Percentiles rank a stretch among this genome's conserved stretches.
phyloP scores from a whole-genome alignment of 2,888 invertebrate genomes.

The Lasioglossum oenotherae region DNA sequence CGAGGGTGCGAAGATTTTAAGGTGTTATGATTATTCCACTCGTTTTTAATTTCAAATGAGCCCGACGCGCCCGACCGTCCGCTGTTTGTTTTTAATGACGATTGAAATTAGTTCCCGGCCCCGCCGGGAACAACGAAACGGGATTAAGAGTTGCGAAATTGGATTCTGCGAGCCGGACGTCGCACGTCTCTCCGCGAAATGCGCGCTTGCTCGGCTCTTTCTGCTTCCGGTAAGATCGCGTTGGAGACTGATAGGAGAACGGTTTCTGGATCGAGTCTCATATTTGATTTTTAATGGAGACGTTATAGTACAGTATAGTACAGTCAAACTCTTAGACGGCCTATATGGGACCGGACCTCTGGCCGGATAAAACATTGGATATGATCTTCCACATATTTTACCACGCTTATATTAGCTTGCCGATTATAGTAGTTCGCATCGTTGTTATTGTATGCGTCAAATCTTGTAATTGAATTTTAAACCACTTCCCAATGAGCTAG shows the following conservation, averaged over 20 bases:
- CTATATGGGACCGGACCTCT: too few species aligned
- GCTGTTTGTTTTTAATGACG: conserved; percentile 54
- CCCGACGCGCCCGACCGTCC: not conserved
- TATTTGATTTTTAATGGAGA: not conserved
- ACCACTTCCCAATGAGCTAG: too few species aligned
- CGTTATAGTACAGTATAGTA: too few species aligned
- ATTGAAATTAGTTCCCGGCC: conserved; percentile 37
- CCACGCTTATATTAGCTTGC: too few species aligned
- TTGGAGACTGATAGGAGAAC: too few species aligned
- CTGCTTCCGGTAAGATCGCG: not conserved
- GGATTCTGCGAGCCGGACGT: not conserved
- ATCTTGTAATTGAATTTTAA: too few species aligned
- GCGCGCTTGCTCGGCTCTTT: not conserved
- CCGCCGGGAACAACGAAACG: not conserved
- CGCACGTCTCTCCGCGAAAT: not conserved
- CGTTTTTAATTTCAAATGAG: conserved; percentile 57
- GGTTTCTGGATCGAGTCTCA: not conserved
- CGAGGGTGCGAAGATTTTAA: conserved; percentile 46
- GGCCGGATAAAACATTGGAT: too few species aligned
- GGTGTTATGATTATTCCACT: conserved; percentile 50
- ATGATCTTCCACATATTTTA: too few species aligned
- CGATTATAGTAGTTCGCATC: too few species aligned
- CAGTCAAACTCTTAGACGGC: too few species aligned
- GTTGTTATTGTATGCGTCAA: too few species aligned
- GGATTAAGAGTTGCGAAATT: conserved; percentile 19